Percentiles rank a stretch among this genome's conserved stretches.
phyloP scores from a whole-genome alignment of 2,888 invertebrate genomes.

The Diadegma fenestrale region DNA sequence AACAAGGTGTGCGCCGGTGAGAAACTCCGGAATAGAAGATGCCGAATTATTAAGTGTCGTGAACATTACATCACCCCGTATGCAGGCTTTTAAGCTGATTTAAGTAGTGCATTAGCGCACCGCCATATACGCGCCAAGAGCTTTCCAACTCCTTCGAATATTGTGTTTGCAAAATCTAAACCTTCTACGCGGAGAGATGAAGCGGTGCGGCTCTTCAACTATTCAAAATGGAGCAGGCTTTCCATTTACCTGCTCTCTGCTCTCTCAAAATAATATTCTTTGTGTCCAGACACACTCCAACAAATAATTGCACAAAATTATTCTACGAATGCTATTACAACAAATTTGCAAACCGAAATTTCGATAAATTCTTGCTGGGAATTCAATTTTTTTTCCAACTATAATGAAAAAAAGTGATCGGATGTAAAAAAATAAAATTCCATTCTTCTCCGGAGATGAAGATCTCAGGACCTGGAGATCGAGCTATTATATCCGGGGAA shows the following conservation, averaged over 20 bases:
- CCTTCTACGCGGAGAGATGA: constrained; percentile 17
- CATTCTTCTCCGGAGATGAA: constrained; percentile 60
- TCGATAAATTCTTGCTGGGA: background rate
- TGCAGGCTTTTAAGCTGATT: constrained; percentile 68
- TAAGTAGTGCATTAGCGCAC: constrained; percentile 70
- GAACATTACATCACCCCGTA: constrained; percentile 46
- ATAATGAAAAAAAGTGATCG: background rate
- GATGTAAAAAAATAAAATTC: constrained; percentile 26
- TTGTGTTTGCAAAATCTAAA: constrained; percentile 53
- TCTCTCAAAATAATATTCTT: background rate
- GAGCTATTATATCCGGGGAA: constrained; percentile 52
- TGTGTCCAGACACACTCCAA: background rate
- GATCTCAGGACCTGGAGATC: constrained; percentile 15
- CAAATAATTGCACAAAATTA: background rate
- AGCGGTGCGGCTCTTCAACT: background rate
- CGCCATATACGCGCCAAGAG: constrained; percentile 49
- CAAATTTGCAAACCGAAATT: background rate
- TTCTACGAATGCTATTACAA: background rate
- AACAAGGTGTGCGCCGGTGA: background rate
- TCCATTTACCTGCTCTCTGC: background rate
- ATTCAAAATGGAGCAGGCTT: constrained; percentile 4
- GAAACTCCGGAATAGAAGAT: constrained; percentile 39
- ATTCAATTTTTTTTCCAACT: background rate
- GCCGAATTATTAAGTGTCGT: constrained; percentile 68
- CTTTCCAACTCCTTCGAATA: constrained; percentile 52